Percentiles rank a stretch among this genome's conserved stretches.
Conservation (phyloP, 2,797 vertebrate species). For the Sebastes paucispinis region DNA sequence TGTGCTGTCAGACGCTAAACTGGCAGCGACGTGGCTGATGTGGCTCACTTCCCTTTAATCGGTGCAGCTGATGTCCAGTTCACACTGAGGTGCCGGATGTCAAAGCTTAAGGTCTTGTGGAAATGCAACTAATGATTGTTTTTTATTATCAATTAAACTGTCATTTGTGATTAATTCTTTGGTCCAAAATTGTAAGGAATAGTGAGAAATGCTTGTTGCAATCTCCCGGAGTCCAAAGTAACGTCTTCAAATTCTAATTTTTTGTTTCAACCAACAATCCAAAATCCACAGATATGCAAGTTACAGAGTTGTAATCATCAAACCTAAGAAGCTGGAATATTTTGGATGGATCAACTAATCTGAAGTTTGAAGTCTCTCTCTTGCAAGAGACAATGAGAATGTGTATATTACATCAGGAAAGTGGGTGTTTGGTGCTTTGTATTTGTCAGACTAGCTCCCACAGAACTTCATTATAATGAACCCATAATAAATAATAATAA, state of each 20-base stretch:
- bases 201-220: background rate
- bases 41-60: background rate
- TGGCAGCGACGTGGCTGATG: conserved; percentile 43
- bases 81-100: background rate
- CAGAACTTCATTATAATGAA: background rate
- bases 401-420: background rate
- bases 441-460: background rate
- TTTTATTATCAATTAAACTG: background rate
- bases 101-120: background rate
- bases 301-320: background rate
- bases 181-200: background rate
- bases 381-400: background rate
- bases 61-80: background rate
- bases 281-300: background rate
- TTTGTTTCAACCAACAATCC: background rate
- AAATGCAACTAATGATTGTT: background rate
- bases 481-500: no score
- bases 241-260: background rate
- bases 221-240: background rate
- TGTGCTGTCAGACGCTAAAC: conserved; percentile 9
- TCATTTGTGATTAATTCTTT: background rate
- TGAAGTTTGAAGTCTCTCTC: background rate
- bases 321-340: background rate
- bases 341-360: background rate
- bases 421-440: accelerated